phyloP scores from a whole-genome alignment of 2,113 vertebrate species.

The Clarias macrocephalus region DNA sequence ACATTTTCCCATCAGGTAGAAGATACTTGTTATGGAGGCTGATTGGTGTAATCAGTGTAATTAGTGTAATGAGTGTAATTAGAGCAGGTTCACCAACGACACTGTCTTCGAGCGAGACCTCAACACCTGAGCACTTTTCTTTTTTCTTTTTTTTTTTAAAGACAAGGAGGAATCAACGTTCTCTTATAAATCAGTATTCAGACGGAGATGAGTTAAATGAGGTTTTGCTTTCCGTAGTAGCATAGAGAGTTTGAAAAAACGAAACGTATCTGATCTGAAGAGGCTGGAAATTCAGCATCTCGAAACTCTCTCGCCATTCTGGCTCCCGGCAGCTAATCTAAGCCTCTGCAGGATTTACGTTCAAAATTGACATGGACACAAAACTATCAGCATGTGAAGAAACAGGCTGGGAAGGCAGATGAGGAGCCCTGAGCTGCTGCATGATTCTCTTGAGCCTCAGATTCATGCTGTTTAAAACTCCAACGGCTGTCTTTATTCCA shows the following conservation, averaged over 20 bases:
- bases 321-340: slow-evolving; percentile 40
- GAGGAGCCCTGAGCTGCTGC: slow-evolving; percentile 21
- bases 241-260: slow-evolving; percentile 47
- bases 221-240: background rate
- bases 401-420: slow-evolving; percentile 2
- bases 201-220: slow-evolving; percentile 29
- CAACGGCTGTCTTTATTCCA: slow-evolving; percentile 21
- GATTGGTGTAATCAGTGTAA: slow-evolving; percentile 5
- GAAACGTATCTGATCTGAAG: background rate
- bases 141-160: background rate
- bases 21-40: slow-evolving; percentile 6
- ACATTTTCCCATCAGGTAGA: slow-evolving; percentile 21
- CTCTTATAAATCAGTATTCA: slow-evolving; percentile 28
- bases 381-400: slow-evolving; percentile 48
- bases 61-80: background rate
- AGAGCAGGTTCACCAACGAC: background rate
- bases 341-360: slow-evolving; percentile 48
- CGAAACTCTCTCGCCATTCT: slow-evolving; percentile 37
- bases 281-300: slow-evolving; percentile 8
- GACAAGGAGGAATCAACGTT: slow-evolving; percentile 11
- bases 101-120: background rate
- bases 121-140: background rate
- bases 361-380: slow-evolving; percentile 47
- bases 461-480: slow-evolving; percentile 42
- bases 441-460: slow-evolving; percentile 51